A percentile compares a stretch with the other conserved stretches of the same genome.
Evolutionary conservation across 2,888 invertebrate species (phyloP).

Genomic region (Ochropleura plecta): DNA sequence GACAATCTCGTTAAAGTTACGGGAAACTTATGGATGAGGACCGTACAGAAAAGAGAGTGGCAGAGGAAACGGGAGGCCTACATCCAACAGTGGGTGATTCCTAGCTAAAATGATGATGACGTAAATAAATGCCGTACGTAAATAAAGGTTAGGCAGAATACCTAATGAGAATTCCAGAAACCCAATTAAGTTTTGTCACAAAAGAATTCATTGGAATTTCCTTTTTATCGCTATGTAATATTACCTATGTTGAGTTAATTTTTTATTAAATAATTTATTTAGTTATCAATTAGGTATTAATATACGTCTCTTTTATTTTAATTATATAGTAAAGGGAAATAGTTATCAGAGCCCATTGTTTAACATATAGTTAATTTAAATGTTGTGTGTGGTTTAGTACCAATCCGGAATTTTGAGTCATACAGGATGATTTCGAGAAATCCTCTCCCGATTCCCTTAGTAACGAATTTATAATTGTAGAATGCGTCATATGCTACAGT

Average conservation of each 20-base stretch:
- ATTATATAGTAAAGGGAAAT: not conserved
- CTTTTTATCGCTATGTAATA: not conserved
- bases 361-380: not conserved
- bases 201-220: not conserved
- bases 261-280: not conserved
- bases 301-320: not conserved
- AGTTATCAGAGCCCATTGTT: slow-evolving; percentile 21
- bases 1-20: too few relatives aligned
- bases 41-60: too few relatives aligned
- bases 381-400: not conserved
- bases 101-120: too few relatives aligned
- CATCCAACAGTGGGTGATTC: too few relatives aligned
- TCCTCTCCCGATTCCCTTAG: not conserved
- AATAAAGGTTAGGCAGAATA: not conserved
- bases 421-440: not conserved
- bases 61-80: too few relatives aligned
- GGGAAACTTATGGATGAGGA: too few relatives aligned
- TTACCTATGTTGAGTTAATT: not conserved
- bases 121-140: not conserved
- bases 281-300: not conserved
- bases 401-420: not conserved
- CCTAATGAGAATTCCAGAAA: not conserved
- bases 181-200: not conserved
- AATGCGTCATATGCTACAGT: not conserved
- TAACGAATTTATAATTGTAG: not conserved